These are phyloP conservation scores for Lomographa bimaculata DNA, from an alignment of 2,888 invertebrate species.

Conservation along the genomic window DNA sequence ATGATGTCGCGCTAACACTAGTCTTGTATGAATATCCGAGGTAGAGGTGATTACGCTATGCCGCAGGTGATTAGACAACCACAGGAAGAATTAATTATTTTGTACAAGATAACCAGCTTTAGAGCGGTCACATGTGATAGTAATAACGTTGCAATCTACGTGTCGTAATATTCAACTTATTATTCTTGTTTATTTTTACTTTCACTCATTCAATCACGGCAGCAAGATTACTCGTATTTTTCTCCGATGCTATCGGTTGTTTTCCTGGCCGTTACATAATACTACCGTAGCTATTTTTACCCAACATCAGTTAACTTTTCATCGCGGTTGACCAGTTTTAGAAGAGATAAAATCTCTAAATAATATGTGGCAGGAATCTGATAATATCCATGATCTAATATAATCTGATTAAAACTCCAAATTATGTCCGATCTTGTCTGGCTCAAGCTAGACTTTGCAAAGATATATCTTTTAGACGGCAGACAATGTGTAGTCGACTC, in stretches of 20 bases:
- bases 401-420: no score
- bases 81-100: constrained; percentile 14
- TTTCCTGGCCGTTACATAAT: constrained; percentile 39
- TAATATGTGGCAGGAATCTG: no score
- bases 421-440: no score
- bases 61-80: constrained; percentile 4
- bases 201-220: constrained; percentile 51
- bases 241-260: constrained; percentile 30
- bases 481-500: no score
- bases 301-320: constrained; percentile 5
- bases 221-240: constrained; percentile 44
- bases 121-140: constrained; percentile 8
- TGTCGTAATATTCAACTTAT: constrained; percentile 17
- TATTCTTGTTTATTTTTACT: constrained; percentile 41
- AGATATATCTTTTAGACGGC: no score
- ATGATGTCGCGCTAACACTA: no score
- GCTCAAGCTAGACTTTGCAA: no score
- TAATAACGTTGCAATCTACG: constrained; percentile 19
- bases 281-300: constrained; percentile 7
- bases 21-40: no score
- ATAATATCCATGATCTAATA: no score
- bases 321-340: neutral
- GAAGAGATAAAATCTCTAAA: no score
- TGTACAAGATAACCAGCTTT: constrained; percentile 8
- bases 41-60: no score